A percentile compares a stretch with the other conserved stretches of the same genome.
Conservation (phyloP, 2,888 invertebrate species). For the Drosophila anomelani region DNA sequence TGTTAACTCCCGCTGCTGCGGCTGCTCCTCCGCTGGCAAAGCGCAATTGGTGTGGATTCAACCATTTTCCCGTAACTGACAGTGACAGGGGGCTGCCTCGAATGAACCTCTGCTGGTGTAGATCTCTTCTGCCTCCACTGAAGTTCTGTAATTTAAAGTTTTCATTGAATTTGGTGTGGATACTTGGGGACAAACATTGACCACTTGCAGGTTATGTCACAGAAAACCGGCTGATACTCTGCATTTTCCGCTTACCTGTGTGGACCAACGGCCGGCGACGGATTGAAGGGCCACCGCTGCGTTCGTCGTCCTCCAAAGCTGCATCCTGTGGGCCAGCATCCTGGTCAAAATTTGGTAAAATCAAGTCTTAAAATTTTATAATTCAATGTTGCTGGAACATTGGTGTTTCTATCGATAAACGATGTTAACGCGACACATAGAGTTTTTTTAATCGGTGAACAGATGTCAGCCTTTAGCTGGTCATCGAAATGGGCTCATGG, state of each 20-base stretch:
- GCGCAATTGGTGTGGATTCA: constrained; percentile 52
- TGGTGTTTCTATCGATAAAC: neutral
- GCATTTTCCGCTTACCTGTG: constrained; percentile 62
- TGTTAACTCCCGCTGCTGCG: constrained; percentile 6
- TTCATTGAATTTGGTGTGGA: constrained; percentile 10
- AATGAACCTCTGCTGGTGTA: constrained; percentile 63
- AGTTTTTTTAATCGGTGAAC: neutral
- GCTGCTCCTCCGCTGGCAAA: constrained; percentile 65
- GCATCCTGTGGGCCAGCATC: constrained; percentile 73
- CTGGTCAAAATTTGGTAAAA: constrained; percentile 24
- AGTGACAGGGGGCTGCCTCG: constrained; percentile 27
- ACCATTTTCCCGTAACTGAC: neutral
- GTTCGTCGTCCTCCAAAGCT: constrained; percentile 66
- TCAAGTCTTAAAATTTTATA: constrained; percentile 16
- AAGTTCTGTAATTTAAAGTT: constrained; percentile 35
- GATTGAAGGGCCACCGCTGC: constrained; percentile 45
- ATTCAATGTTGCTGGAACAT: neutral
- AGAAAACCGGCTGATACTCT: constrained; percentile 26
- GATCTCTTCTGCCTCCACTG: constrained; percentile 52
- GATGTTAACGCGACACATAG: neutral
- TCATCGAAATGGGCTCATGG: neutral
- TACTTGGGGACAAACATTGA: constrained; percentile 34
- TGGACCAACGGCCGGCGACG: constrained; percentile 40
- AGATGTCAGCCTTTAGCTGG: neutral
- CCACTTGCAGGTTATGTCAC: constrained; percentile 81